phyloP scores from a whole-genome alignment of 2,797 vertebrate genomes.

The Tympanoctomys barrerae region DNA sequence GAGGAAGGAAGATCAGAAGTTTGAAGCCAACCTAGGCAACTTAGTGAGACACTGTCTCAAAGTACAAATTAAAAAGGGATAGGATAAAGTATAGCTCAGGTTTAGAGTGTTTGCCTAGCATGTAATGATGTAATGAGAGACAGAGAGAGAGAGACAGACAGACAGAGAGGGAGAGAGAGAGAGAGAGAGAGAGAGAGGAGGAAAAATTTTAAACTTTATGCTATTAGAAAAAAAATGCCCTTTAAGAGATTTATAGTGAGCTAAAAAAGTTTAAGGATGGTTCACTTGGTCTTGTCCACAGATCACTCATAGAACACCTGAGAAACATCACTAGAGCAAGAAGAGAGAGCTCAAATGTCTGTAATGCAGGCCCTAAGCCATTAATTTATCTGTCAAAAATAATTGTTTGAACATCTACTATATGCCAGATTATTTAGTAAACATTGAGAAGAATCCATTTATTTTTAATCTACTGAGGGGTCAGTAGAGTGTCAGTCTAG shows the following conservation, averaged over 20 bases:
- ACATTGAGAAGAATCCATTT: neutral
- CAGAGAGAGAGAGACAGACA: too few species aligned
- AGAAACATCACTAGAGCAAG: neutral
- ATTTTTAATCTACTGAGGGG: neutral
- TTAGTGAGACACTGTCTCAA: neutral
- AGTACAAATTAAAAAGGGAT: neutral
- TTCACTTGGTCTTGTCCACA: neutral
- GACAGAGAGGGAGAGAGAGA: too few species aligned
- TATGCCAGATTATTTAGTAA: neutral
- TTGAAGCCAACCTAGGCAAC: neutral
- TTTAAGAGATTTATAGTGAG: neutral
- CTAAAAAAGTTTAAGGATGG: neutral
- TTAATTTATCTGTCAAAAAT: slow-evolving; percentile 5
- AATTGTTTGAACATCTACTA: neutral
- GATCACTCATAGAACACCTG: neutral
- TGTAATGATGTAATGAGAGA: neutral
- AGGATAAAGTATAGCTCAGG: neutral
- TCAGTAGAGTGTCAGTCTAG: too few species aligned
- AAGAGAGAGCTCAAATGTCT: neutral
- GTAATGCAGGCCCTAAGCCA: neutral
- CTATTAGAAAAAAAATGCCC: neutral
- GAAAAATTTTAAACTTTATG: neutral
- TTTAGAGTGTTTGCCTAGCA: neutral
- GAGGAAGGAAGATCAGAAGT: neutral
- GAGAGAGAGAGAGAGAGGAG: too few species aligned